A percentile compares a stretch with the other conserved stretches of the same genome.
Conservation (phyloP, 2,888 invertebrate species). For the Drosophila rubida region DNA sequence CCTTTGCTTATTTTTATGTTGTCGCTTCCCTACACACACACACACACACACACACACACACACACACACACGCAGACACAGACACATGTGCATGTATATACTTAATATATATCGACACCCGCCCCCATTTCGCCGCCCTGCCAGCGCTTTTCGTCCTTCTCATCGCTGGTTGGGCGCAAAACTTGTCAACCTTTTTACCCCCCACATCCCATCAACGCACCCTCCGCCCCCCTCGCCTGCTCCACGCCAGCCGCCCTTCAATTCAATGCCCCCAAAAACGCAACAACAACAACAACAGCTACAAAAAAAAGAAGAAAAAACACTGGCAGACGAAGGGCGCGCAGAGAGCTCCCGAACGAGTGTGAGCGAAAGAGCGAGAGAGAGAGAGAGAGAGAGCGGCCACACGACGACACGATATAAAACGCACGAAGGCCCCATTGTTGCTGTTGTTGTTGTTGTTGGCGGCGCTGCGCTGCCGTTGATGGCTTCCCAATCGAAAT, state of each 20-base stretch:
- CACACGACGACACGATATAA: slow-evolving; percentile 54
- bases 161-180: slow-evolving; percentile 75
- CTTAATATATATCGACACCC: slow-evolving; percentile 62
- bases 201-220: no score
- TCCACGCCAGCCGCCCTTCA: slow-evolving; percentile 53
- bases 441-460: slow-evolving; percentile 28
- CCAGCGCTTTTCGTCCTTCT: slow-evolving; percentile 34
- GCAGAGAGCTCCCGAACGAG: slow-evolving; percentile 1
- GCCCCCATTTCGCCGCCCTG: neutral
- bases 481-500: slow-evolving; percentile 85
- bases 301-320: slow-evolving; percentile 29
- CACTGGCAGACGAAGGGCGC: slow-evolving; percentile 47
- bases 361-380: slow-evolving; percentile 14
- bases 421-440: slow-evolving; percentile 49
- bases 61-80: slow-evolving; percentile 49
- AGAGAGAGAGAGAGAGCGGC: slow-evolving; percentile 14
- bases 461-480: slow-evolving; percentile 68
- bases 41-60: slow-evolving; percentile 49
- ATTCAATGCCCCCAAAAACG: slow-evolving; percentile 65
- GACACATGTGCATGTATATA: slow-evolving; percentile 16
- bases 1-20: slow-evolving; percentile 23
- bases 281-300: slow-evolving; percentile 16
- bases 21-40: slow-evolving; percentile 48
- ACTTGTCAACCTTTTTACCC: slow-evolving; percentile 75
- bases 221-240: neutral